These are phyloP conservation scores for Microchirus variegatus DNA, from an alignment of 2,797 vertebrate species.

Conservation along the genomic window DNA sequence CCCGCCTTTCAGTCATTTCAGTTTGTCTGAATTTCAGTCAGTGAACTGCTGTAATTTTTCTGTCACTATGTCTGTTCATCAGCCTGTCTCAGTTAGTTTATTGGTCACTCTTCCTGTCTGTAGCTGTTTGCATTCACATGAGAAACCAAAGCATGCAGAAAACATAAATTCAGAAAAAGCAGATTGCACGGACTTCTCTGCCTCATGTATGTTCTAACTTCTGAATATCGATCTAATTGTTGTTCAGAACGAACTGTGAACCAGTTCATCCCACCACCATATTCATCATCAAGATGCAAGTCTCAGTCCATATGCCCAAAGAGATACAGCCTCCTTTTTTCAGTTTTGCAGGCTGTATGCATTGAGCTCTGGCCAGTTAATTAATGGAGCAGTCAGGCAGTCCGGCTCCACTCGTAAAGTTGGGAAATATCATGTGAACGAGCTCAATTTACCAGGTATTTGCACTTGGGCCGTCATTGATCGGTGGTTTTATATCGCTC, in stretches of 20 bases:
- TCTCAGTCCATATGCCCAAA: slow-evolving; percentile 4
- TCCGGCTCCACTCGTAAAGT: slow-evolving; percentile 33
- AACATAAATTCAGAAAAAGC: too few relatives aligned
- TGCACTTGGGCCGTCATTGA: slow-evolving; percentile 43
- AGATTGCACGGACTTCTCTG: too few relatives aligned
- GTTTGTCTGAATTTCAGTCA: slow-evolving; percentile 46
- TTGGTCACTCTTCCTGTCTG: slow-evolving; percentile 5
- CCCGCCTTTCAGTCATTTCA: slow-evolving; percentile 51
- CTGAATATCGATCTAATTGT: too few relatives aligned
- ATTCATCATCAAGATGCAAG: neutral
- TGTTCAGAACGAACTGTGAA: too few relatives aligned
- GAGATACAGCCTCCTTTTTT: slow-evolving; percentile 5
- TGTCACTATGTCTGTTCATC: slow-evolving; percentile 8
- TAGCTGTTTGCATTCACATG: too few relatives aligned
- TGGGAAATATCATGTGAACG: slow-evolving; percentile 4
- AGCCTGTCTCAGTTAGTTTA: too few relatives aligned
- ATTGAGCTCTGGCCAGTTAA: slow-evolving; percentile 30
- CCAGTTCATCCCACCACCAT: neutral
- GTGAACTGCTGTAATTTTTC: slow-evolving; percentile 47
- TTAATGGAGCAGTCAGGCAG: slow-evolving; percentile 39
- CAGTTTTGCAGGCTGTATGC: slow-evolving; percentile 11
- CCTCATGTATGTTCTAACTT: too few relatives aligned
- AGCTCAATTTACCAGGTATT: slow-evolving; percentile 33
- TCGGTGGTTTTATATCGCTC: slow-evolving; percentile 46
- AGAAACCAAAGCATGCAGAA: too few relatives aligned